Percentiles rank a stretch among this genome's conserved stretches.
Evolutionary conservation across 53 echinoderm and acorn worm species (phyloP).

Genomic region (Henricia sp.): DNA sequence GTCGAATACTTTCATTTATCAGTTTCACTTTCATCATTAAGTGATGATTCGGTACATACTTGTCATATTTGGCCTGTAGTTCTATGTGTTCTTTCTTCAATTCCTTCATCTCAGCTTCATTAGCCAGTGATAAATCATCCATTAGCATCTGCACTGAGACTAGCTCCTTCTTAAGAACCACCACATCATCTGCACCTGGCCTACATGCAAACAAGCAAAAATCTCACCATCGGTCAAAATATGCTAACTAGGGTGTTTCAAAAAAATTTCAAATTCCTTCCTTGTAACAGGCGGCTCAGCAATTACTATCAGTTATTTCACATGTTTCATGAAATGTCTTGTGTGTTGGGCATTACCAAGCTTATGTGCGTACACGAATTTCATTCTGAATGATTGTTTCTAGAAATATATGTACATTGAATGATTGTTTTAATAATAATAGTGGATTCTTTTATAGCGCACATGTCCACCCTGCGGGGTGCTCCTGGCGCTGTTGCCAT

Average conservation of each 20-base stretch:
- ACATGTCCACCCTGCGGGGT: no score
- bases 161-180: slow-evolving; percentile 91
- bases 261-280: not conserved
- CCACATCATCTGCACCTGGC: slow-evolving; percentile 93
- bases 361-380: no score
- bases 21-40: no score
- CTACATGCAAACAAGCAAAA: slow-evolving; percentile 24
- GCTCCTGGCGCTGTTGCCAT: no score
- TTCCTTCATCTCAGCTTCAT: slow-evolving; percentile 79
- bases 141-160: slow-evolving; percentile 92
- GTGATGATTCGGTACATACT: slow-evolving; percentile 65
- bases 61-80: slow-evolving; percentile 53
- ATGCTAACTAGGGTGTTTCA: not conserved
- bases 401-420: not conserved
- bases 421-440: no score
- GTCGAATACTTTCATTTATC: no score
- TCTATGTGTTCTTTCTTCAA: slow-evolving; percentile 65
- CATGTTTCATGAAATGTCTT: no score
- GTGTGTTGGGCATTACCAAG: no score
- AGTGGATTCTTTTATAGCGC: no score
- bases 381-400: no score
- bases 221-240: not conserved
- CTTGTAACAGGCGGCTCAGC: not conserved
- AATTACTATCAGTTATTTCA: not conserved
- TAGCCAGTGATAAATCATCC: slow-evolving; percentile 85